Evolutionary conservation across 1,140 invertebrate genomes (phyloP), one percentile per base, ranked within the genome.

Genomic region (Zaprionus inermis): DNA sequence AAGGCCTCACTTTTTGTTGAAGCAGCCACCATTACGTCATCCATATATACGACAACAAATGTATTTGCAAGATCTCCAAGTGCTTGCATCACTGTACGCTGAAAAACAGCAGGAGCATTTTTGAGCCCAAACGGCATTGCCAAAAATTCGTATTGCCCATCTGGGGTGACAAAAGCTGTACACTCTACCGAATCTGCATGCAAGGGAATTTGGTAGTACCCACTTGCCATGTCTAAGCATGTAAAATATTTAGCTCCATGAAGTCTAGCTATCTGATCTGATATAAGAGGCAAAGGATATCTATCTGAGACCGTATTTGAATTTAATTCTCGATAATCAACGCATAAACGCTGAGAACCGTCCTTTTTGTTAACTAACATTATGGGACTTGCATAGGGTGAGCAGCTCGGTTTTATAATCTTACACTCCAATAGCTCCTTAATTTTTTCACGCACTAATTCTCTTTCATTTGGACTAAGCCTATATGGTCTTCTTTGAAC

Each of bases 401-500:
- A 28, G 24, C 24, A 28, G 24, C 24, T 28, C 24, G 24, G 24
- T 28, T 28, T 28, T 28, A 28, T 28, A 28, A 28, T 28, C 24
- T 28, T 28, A 4, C 24, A 28, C 24, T 28, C 24, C 24, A 28
- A 28, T 28, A 28, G 24, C 24, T 28, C 24, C 24, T 28, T 28
- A 28, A 28, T 28, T 28, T 28, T 28, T 5, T 28, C 24, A 28
- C 24, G 24, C 24, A 28, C 24, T 28, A 28, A 28, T 28, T 28
- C 24, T 4, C 24, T 28, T 28, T 28, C 24, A 28, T 28, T 28
- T 4, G 24, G 46, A 28, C 24, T 24, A 49, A 49, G 11, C 58
- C 65, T 49, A 36, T 68, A 73, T 73, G 71, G 71, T 68, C 51
- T 56, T 57, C 41, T 68, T 61, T 73, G 49, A 56, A 61, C 38